Evolutionary conservation across 2,888 invertebrate species (phyloP), one percentile per base, ranked within the genome.

Genomic region (Patella depressa): DNA sequence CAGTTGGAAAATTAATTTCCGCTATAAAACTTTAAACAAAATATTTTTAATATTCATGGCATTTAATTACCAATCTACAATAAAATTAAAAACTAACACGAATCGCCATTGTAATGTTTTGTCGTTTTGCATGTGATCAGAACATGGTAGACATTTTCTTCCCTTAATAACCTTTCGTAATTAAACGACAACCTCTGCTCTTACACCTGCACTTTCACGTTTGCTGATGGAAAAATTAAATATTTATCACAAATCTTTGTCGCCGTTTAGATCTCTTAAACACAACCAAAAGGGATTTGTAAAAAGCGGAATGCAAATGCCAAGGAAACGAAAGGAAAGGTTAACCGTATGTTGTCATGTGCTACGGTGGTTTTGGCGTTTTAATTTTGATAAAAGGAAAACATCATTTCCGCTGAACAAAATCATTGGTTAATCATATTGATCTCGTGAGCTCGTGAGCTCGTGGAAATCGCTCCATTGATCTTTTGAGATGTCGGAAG

Each of bases 161-260:
- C 9, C 45, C 45, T 45, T 45, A 24, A 65, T 65, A 65, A 65
- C 65, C 65, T 65, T 65, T 65, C 24, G 24, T 24, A 24, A 65
- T 65, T 65, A 65, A 65, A 45, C 45, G 45, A 45, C 45, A 45
- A 45, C 45, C 45, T 45, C 45, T 45, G 45, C 45, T 45, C 65
- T 55, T 73, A 53, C 76, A 76, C 76, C 76, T 76, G 76, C 70
- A 75, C 70, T 70, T 75, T 75, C 55, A 71, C 70, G 69, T 76
- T 72, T 76, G 69, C 73, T 76, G 76, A 76, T 76, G 45, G 76
- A 76, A 76, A 75, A 76, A 76, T 76, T 76, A 76, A 76, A 76
- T 73, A 72, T 76, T 76, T 73, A 76, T 76, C 69, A 76, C 65
- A 55, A 76, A 53, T 72, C 59, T 19, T 53, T 57, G n/a, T 55